phyloP scores from a whole-genome alignment of 1,140 invertebrate species.

The Drosophila cardini region DNA sequence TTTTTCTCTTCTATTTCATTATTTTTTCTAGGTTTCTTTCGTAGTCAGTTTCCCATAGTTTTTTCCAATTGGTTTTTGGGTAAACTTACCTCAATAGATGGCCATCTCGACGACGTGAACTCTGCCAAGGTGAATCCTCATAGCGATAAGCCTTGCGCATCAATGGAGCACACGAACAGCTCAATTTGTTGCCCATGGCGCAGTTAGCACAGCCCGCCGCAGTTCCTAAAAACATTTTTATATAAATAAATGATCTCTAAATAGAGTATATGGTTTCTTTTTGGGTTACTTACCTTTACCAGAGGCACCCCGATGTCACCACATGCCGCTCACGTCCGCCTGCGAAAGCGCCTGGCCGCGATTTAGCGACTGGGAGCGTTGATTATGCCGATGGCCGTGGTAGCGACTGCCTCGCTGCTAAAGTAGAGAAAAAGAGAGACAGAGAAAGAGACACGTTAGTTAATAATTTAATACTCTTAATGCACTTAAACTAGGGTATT shows the following conservation, averaged over 20 bases:
- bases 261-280: background rate
- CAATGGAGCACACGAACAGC: conserved; percentile 96
- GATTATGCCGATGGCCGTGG: conserved; percentile 86
- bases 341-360: conserved; percentile 88
- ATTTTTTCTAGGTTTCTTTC: too few relatives aligned
- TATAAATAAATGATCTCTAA: background rate
- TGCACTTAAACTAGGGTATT: too few relatives aligned
- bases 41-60: conserved; percentile 38
- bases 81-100: conserved; percentile 93
- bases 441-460: background rate
- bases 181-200: conserved; percentile 97
- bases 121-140: conserved; percentile 96
- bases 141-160: conserved; percentile 97
- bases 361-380: conserved; percentile 89
- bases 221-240: conserved; percentile 53
- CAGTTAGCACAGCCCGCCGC: conserved; percentile 85
- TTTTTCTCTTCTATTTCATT: too few relatives aligned
- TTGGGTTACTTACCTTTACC: conserved; percentile 84
- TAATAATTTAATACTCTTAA: background rate
- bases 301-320: conserved; percentile 90
- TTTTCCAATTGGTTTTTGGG: too few relatives aligned
- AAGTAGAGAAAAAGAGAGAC: conserved; percentile 11
- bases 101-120: conserved; percentile 93
- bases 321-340: conserved; percentile 88
- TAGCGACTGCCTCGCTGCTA: conserved; percentile 81